Evolutionary conservation across 2,888 invertebrate species (phyloP).

Genomic region (Latheticus oryzae): DNA sequence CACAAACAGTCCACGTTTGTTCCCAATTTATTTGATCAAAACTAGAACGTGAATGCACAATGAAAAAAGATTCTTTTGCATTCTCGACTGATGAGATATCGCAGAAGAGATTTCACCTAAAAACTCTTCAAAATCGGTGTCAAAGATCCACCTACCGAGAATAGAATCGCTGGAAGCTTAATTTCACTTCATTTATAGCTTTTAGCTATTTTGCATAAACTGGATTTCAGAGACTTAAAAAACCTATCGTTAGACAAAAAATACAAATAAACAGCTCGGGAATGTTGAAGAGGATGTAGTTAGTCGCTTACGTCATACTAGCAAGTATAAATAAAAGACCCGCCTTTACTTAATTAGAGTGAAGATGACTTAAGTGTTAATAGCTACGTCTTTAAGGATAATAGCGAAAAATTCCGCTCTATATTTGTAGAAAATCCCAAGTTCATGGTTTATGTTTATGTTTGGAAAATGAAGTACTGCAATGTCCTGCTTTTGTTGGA

Average conservation of each 20-base stretch:
- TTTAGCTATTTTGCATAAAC: slow-evolving; percentile 9
- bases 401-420: slow-evolving; percentile 11
- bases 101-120: slow-evolving; percentile 19
- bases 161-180: slow-evolving; percentile 16
- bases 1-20: slow-evolving; percentile 21
- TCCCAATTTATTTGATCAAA: slow-evolving; percentile 15
- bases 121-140: slow-evolving; percentile 24
- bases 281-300: slow-evolving; percentile 9
- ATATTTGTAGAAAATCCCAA: slow-evolving; percentile 12
- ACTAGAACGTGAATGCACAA: slow-evolving; percentile 12
- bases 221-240: slow-evolving; percentile 5
- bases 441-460: slow-evolving; percentile 22
- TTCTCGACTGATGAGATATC: slow-evolving; percentile 1
- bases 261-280: slow-evolving; percentile 3
- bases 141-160: slow-evolving; percentile 24
- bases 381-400: slow-evolving; percentile 5
- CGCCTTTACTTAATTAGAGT: slow-evolving; percentile 16
- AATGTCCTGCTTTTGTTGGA: slow-evolving; percentile 11
- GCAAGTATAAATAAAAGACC: slow-evolving; percentile 6
- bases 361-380: slow-evolving; percentile 6
- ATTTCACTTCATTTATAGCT: slow-evolving; percentile 15
- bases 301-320: slow-evolving; percentile 12
- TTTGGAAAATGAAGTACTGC: slow-evolving; percentile 5
- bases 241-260: too few relatives aligned
- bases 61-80: slow-evolving; percentile 13